Evolutionary conservation across 2,797 vertebrate species (phyloP).

Genomic region (Anabacerthia variegaticeps): DNA sequence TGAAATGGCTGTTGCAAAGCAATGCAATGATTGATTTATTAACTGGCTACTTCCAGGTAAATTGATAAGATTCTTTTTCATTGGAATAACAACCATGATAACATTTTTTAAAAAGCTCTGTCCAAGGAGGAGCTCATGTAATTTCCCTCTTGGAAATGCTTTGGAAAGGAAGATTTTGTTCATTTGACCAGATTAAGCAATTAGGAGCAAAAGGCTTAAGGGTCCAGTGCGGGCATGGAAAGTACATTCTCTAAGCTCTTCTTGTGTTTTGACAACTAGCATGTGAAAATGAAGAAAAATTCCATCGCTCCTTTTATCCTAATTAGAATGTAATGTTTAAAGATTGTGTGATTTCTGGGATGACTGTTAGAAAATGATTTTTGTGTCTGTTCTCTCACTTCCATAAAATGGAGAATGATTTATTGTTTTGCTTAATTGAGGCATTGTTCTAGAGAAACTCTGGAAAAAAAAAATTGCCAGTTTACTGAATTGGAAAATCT

Average conservation of each 20-base stretch:
- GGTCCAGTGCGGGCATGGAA: not conserved
- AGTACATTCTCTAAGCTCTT: not conserved
- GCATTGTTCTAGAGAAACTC: not conserved
- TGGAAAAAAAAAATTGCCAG: not conserved
- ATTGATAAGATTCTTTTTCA: not conserved
- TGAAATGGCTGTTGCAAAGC: not conserved
- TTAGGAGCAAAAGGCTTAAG: not conserved
- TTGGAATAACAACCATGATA: not conserved
- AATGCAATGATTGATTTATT: not conserved
- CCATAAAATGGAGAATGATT: not conserved
- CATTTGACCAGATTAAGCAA: not conserved
- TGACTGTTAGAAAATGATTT: not conserved
- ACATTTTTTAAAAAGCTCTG: not conserved
- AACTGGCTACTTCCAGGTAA: not conserved
- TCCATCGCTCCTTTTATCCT: not conserved
- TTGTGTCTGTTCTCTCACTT: not conserved
- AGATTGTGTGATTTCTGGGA: not conserved
- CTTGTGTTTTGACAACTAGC: not conserved
- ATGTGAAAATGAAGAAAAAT: not conserved
- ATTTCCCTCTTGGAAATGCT: not conserved
- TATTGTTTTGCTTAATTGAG: conserved; percentile 4
- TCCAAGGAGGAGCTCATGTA: not conserved
- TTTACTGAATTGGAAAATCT: not conserved
- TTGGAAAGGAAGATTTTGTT: not conserved
- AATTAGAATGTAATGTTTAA: not conserved